A percentile compares a stretch with the other conserved stretches of the same genome.
Conservation (phyloP, 2,888 invertebrate genomes). For the Rhabditoides inermis region DNA sequence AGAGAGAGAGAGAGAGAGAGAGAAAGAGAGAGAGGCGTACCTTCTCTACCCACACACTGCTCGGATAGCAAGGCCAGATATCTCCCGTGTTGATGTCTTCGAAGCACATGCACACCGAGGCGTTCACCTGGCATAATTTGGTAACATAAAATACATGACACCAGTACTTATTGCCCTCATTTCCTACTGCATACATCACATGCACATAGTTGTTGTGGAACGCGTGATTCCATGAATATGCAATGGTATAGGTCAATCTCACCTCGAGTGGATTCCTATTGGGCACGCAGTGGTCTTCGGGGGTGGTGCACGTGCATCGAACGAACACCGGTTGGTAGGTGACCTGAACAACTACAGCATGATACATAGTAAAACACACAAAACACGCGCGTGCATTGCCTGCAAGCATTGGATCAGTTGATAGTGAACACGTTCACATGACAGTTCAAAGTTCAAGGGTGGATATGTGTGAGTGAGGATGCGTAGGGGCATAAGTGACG, state of each 20-base stretch:
- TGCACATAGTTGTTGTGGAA: no score
- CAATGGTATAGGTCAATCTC: not conserved
- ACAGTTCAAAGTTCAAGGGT: no score
- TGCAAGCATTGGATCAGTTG: no score
- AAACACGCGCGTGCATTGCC: no score
- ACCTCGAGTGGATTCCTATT: constrained; percentile 48
- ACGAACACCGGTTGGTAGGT: constrained; percentile 49
- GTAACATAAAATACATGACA: not conserved
- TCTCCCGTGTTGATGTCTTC: constrained; percentile 48
- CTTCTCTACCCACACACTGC: constrained; percentile 44
- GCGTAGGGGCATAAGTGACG: no score
- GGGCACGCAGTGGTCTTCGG: constrained; percentile 49
- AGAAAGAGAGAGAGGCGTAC: constrained; percentile 20
- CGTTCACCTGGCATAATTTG: constrained; percentile 28
- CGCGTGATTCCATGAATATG: no score
- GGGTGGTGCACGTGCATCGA: constrained; percentile 38
- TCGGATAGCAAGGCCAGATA: constrained; percentile 51
- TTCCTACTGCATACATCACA: no score
- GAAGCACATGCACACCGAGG: constrained; percentile 49
- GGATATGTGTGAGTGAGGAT: no score
- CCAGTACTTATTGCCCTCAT: no score
- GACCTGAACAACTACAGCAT: no score
- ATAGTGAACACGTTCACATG: no score
- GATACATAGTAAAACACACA: no score
- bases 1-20: constrained; percentile 45